phyloP scores from a whole-genome alignment of 2,888 invertebrate genomes.

The Aricia artaxerxes region DNA sequence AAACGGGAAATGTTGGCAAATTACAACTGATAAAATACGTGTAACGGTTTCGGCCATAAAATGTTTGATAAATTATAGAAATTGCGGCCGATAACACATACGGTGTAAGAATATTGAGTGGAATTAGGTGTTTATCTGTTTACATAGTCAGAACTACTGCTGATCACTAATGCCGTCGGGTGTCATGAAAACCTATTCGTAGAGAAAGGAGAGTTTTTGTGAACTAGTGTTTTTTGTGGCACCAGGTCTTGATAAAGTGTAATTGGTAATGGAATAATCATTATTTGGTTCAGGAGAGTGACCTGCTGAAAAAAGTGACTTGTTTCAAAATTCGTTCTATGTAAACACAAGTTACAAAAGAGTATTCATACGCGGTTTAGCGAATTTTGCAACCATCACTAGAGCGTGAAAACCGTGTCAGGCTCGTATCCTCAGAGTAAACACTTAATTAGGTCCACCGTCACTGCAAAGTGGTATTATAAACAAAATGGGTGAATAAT shows the following conservation, averaged over 20 bases:
- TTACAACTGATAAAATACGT: slow-evolving; percentile 66
- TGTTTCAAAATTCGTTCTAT: slow-evolving; percentile 38
- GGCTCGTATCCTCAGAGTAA: slow-evolving; percentile 57
- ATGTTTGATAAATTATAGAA: slow-evolving; percentile 41
- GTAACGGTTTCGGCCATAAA: slow-evolving; percentile 59
- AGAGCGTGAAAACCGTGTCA: slow-evolving; percentile 78
- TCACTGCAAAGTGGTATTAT: neutral
- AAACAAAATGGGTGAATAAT: slow-evolving; percentile 26
- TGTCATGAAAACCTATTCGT: slow-evolving; percentile 56
- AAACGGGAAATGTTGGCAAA: slow-evolving; percentile 76
- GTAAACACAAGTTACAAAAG: slow-evolving; percentile 56
- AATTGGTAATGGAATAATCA: slow-evolving; percentile 52
- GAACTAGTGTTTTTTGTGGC: slow-evolving; percentile 55
- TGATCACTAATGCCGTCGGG: neutral
- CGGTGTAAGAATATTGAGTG: slow-evolving; percentile 45
- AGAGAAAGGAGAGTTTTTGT: slow-evolving; percentile 66
- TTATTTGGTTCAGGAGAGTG: slow-evolving; percentile 16
- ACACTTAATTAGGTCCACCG: slow-evolving; percentile 42
- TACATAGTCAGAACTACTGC: slow-evolving; percentile 69
- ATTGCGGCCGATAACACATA: slow-evolving; percentile 38
- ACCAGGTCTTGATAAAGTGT: slow-evolving; percentile 57
- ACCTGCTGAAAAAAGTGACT: neutral
- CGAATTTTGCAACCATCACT: slow-evolving; percentile 74
- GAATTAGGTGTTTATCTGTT: slow-evolving; percentile 57
- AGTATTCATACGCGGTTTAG: slow-evolving; percentile 53